These are phyloP conservation scores for Selene dorsalis DNA, from an alignment of 2,797 vertebrate genomes.

Conservation along the genomic window DNA sequence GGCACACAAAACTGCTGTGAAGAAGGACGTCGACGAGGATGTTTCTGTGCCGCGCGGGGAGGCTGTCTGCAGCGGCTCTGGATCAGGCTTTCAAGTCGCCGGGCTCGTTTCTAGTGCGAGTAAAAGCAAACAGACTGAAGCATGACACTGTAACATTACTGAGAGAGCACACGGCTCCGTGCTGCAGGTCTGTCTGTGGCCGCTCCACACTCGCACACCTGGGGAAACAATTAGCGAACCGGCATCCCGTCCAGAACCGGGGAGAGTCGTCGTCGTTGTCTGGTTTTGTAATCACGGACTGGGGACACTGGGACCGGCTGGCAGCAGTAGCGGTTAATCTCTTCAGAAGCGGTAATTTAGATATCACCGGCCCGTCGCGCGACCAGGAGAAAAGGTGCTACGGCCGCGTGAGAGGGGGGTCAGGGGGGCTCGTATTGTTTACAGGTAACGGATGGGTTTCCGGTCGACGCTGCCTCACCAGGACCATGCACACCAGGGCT, in stretches of 20 bases:
- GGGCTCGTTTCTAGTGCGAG: slow-evolving; percentile 45
- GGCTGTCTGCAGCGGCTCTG: slow-evolving; percentile 51
- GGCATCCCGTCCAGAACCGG: slow-evolving; percentile 20
- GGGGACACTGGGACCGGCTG: slow-evolving; percentile 38
- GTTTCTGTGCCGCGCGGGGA: slow-evolving; percentile 62
- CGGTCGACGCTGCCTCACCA: slow-evolving; percentile 5
- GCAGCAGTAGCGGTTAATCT: slow-evolving; percentile 32
- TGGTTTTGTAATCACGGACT: slow-evolving; percentile 36
- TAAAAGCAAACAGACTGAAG: slow-evolving; percentile 43
- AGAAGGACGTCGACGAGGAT: slow-evolving; percentile 47
- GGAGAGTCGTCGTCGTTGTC: slow-evolving; percentile 16
- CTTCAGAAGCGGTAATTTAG: slow-evolving; percentile 11
- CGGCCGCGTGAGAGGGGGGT: background rate
- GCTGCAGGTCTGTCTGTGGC: slow-evolving; percentile 27
- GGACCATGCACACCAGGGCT: slow-evolving; percentile 64
- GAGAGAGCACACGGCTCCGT: slow-evolving; percentile 37
- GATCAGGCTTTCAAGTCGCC: slow-evolving; percentile 48
- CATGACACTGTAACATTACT: slow-evolving; percentile 60
- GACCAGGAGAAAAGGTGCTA: background rate
- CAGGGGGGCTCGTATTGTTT: slow-evolving; percentile 41
- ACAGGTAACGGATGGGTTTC: slow-evolving; percentile 41
- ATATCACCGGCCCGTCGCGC: background rate
- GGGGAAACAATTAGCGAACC: background rate
- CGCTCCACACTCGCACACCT: slow-evolving; percentile 13
- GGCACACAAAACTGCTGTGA: background rate